Evolutionary conservation across 2,888 invertebrate species (phyloP), one percentile per base, ranked within the genome.

Genomic region (Metalampra italica): DNA sequence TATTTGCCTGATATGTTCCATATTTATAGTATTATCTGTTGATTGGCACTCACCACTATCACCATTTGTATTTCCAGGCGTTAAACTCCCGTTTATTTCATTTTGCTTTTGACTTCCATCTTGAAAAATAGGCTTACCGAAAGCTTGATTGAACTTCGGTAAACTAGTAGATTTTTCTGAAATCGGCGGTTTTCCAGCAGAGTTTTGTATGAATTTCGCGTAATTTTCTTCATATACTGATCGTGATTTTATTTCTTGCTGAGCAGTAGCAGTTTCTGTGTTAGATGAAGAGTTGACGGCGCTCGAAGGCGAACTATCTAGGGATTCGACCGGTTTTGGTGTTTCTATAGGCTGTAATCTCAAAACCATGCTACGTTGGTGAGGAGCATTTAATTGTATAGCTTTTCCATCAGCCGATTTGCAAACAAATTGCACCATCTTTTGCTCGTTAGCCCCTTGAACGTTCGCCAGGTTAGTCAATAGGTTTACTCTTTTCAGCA

Each of bases 71-170:
- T 59, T 64, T 3, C 60, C 57, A 3, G 70, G 42, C 22, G 68
- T 49, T 46, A 81, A 56, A 57, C 66, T 74, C 46, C 60, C 62
- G 47, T 66, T 71, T 1, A 79, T 66, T 51, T 85, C 84, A 46
- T 64, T 75, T 49, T 64, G 64, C 49, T 82, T 83, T 55, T 75
- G 81, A 42, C 55, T 71, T 1, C 71, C 78, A 40, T 90, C 90
- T 74, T 86, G 91, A 68, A 90, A 94, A 41, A 93, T 92, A 42
- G 93, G 92, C 76, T 94, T 94, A 0, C 94, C 94, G 72, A 95
- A 95, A 0, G 94, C 94, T 78, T 94, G 94, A 68, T 94, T 94
- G 70, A 95, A 95, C 76, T 95, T 94, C 3, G 95, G 95, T 51
- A 95, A 79, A 47, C 91, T 88, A 9, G 90, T 90, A 7, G 82